Evolutionary conservation across 2,797 vertebrate genomes (phyloP).

Genomic region (Clarias laeviceps): DNA sequence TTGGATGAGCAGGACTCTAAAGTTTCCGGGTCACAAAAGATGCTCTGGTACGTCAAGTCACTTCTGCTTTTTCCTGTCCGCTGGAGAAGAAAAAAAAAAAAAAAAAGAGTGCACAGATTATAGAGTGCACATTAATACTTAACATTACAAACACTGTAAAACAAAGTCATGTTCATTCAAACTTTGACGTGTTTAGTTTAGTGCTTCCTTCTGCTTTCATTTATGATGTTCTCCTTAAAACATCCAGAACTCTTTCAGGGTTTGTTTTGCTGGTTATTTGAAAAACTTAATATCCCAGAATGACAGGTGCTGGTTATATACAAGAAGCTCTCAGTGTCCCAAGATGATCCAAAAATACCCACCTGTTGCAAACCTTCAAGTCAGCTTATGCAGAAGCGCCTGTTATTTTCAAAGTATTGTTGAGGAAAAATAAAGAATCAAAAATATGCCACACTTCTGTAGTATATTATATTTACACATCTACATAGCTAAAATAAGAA

Average conservation of each 20-base stretch:
- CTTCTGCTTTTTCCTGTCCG: not conserved
- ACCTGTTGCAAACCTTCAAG: constrained; percentile 31
- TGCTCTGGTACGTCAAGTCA: constrained; percentile 6
- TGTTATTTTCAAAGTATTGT: constrained; percentile 15
- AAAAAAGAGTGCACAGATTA: no score
- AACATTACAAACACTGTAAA: not conserved
- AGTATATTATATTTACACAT: not conserved
- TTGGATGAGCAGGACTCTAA: constrained; percentile 12
- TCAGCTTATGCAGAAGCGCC: not conserved
- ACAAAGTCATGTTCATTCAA: not conserved
- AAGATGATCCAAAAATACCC: constrained; percentile 2
- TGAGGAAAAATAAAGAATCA: not conserved
- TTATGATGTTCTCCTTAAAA: not conserved
- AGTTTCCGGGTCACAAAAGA: not conserved
- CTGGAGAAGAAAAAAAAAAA: not conserved
- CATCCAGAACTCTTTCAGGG: not conserved
- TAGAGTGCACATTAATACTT: not conserved
- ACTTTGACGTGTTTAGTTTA: not conserved
- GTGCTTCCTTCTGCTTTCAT: not conserved
- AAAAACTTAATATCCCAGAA: constrained; percentile 21
- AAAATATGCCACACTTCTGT: constrained; percentile 1
- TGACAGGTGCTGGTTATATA: constrained; percentile 41
- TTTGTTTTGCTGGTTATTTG: constrained; percentile 30
- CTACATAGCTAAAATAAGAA: constrained; percentile 25
- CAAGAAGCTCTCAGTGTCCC: constrained; percentile 16